These are phyloP conservation scores for Macropus fuliginosus DNA, from an alignment of 2,797 vertebrate species.

Conservation along the genomic window DNA sequence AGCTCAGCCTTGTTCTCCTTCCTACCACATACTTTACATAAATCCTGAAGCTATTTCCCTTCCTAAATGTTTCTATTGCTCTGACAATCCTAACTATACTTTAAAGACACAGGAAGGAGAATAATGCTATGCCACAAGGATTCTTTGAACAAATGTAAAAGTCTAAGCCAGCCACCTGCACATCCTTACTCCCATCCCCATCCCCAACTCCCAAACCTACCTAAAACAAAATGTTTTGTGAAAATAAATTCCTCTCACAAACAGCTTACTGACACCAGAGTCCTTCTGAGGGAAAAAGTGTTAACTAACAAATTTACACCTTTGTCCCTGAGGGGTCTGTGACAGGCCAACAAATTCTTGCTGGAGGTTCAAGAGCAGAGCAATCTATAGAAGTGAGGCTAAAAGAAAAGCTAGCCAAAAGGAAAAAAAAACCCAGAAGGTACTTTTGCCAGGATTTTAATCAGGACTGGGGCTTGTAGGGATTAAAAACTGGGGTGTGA, in stretches of 20 bases:
- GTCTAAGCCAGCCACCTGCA: background rate
- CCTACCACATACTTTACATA: too few species aligned
- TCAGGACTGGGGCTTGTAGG: background rate
- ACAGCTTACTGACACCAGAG: background rate
- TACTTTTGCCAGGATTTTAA: background rate
- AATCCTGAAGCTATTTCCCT: background rate
- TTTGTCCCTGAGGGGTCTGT: constrained; percentile 9
- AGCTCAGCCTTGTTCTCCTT: background rate
- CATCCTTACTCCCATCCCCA: background rate
- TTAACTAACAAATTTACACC: constrained; percentile 2
- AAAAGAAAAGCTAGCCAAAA: background rate
- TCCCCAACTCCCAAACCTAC: background rate
- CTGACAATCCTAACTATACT: too few species aligned
- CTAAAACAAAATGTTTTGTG: constrained; percentile 22
- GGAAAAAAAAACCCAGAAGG: background rate
- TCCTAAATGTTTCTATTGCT: too few species aligned
- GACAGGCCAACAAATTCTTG: constrained; percentile 39
- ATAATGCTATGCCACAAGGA: background rate
- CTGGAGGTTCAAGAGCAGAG: constrained; percentile 26
- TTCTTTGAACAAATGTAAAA: background rate
- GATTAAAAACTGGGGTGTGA: background rate
- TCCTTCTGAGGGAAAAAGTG: constrained; percentile 2
- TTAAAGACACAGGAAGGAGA: background rate
- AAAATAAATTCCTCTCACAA: constrained; percentile 26
- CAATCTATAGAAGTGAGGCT: background rate